These are phyloP conservation scores for Atlantisia rogersi DNA, from an alignment of 2,113 vertebrate species.

Conservation along the genomic window DNA sequence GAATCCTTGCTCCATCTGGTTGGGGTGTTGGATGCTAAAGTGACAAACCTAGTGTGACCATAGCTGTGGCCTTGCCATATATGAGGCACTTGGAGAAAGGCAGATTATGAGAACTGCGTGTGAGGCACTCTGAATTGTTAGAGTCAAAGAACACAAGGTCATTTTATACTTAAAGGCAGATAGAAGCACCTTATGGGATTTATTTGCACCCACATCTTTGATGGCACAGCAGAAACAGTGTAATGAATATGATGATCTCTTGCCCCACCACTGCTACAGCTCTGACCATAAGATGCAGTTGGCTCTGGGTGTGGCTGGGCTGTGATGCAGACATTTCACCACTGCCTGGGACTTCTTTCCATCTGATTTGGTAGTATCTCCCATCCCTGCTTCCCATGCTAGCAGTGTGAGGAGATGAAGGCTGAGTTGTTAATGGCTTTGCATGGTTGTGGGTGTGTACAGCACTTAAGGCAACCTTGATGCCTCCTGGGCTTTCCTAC, in stretches of 20 bases:
- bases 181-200: not conserved
- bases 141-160: not conserved
- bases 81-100: not conserved
- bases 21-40: not conserved
- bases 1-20: not conserved
- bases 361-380: not conserved
- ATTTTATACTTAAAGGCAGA: not conserved
- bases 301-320: not conserved
- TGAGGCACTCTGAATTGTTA: not conserved
- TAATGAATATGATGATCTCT: not conserved
- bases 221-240: not conserved
- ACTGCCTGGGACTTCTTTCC: not conserved
- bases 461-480: not conserved
- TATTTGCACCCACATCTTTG: not conserved
- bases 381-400: rapidly evolving
- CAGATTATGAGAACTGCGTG: not conserved
- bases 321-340: not conserved
- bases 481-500: not conserved
- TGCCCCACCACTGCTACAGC: not conserved
- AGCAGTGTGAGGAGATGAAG: not conserved
- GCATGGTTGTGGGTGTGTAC: not conserved
- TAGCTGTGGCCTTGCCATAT: not conserved
- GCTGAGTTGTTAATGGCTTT: not conserved
- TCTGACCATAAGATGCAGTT: not conserved
- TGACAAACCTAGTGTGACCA: not conserved